Evolutionary conservation across 1,140 invertebrate species (phyloP).

Genomic region (Dendroctonus ponderosae): DNA sequence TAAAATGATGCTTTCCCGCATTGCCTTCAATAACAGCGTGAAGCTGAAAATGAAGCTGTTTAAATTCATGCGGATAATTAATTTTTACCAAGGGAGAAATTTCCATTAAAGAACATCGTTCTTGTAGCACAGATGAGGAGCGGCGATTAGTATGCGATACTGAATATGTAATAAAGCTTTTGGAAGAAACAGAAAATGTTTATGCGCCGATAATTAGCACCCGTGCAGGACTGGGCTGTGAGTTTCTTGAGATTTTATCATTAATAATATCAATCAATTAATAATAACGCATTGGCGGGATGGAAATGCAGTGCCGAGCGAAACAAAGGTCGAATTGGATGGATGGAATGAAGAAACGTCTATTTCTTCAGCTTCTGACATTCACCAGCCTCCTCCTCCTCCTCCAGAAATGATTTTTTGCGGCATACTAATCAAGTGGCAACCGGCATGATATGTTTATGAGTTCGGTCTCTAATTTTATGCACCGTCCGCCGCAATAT

Average conservation of each 20-base stretch:
- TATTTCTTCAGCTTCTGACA: too few species aligned
- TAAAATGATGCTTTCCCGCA: too few species aligned
- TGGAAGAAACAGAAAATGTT: conserved; percentile 10
- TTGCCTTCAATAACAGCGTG: too few species aligned
- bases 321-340: too few species aligned
- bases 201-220: conserved; percentile 15
- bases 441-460: conserved; percentile 16
- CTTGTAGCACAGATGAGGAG: conserved; percentile 15
- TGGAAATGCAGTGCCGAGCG: too few species aligned
- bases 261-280: too few species aligned
- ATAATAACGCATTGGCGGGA: too few species aligned
- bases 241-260: too few species aligned
- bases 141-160: conserved; percentile 15
- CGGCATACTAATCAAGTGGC: conserved; percentile 10
- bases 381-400: not conserved
- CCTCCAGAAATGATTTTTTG: conserved; percentile 1
- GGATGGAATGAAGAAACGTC: too few species aligned
- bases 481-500: conserved; percentile 8
- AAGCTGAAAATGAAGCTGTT: not conserved
- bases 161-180: conserved; percentile 13
- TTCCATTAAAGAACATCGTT: conserved; percentile 21
- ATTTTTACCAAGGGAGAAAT: conserved; percentile 11
- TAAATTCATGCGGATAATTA: conserved; percentile 22
- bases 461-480: conserved; percentile 14
- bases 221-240: not conserved